phyloP scores from a whole-genome alignment of 2,888 invertebrate genomes.

The Cataglyphis cursor region DNA sequence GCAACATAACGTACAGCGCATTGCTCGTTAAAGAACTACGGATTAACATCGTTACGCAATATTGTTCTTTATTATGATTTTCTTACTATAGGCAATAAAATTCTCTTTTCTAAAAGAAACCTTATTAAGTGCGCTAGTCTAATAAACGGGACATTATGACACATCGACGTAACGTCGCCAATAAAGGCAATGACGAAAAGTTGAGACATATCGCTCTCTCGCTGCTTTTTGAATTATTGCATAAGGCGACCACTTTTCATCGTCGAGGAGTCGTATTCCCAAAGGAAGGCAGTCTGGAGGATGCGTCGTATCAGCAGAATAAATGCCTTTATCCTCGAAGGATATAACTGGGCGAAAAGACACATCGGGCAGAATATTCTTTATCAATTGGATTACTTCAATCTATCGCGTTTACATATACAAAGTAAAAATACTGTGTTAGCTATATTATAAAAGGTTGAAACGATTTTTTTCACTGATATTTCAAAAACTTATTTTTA shows the following conservation, averaged over 20 bases:
- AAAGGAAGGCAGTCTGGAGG: constrained; percentile 38
- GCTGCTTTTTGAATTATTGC: constrained; percentile 70
- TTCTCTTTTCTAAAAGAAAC: constrained; percentile 31
- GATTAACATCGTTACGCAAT: constrained; percentile 41
- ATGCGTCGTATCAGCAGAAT: constrained; percentile 40
- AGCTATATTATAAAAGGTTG: background rate
- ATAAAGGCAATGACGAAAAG: constrained; percentile 26
- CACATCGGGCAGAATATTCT: constrained; percentile 26
- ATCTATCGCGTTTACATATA: background rate
- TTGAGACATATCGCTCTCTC: constrained; percentile 49
- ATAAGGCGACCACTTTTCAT: constrained; percentile 66
- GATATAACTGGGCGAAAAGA: constrained; percentile 58
- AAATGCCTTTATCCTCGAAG: constrained; percentile 48
- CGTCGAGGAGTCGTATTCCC: constrained; percentile 68
- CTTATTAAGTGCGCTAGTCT: constrained; percentile 26
- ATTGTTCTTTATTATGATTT: constrained; percentile 31
- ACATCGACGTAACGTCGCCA: background rate
- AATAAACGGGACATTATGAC: background rate
- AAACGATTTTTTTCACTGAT: background rate
- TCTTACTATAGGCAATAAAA: constrained; percentile 56
- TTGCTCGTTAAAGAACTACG: constrained; percentile 64
- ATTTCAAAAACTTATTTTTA: constrained; percentile 3
- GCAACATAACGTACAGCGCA: constrained; percentile 32
- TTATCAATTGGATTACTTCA: constrained; percentile 38
- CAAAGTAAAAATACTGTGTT: background rate